Base-by-base conservation (phyloP, 2,888 invertebrate genomes). In the Geotrupes spiniger region DNA sequence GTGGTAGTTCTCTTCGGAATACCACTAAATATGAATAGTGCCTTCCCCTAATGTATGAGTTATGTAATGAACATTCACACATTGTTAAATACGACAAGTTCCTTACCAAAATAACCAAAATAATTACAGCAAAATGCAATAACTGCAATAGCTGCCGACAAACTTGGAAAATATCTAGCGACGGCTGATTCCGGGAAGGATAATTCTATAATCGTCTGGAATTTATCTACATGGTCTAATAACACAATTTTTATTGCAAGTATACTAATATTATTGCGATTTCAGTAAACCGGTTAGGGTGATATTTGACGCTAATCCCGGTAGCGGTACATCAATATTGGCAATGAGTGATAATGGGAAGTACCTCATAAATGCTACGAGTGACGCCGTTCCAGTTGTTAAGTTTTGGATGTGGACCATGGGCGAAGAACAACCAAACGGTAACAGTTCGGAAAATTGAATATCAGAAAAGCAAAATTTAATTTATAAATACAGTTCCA, bases 341-440 rank as follows among this genome's bases (percentile, higher is more conserved):
- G 71, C 72, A 1, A 58, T 84, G 5, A 84, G 82, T 51, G 71
- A 70, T 1, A 76, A 79, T 54, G 82, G 80, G 1, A 80, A 78
- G 58, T 82, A 78, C 57, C 64, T 84, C 31, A 65, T 83, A 1
- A 79, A 80, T 0, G 56, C 83, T 40, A 80, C 76, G 2, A 76
- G 77, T 51, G 73, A 72, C 36, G 69, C 72, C 1, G 67, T 66
- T 42, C 76, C 77, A 14, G 62, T 63, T 1, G 54, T 84, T 1
- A 70, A 77, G 53, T 77, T 83, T 69, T 84, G 84, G 83, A 69
- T 80, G 36, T 85, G 85, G 84, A 77, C 80, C 25, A 72, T 64
- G 16, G 81, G 79, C 2, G 59, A 59, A 5, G 73, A 78, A 8
- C 58, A 63, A 36, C 78, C 82, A 2, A 75, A 83, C 63, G 82